Base-by-base conservation (phyloP, 2,797 vertebrate species). In the Enoplosus armatus region DNA sequence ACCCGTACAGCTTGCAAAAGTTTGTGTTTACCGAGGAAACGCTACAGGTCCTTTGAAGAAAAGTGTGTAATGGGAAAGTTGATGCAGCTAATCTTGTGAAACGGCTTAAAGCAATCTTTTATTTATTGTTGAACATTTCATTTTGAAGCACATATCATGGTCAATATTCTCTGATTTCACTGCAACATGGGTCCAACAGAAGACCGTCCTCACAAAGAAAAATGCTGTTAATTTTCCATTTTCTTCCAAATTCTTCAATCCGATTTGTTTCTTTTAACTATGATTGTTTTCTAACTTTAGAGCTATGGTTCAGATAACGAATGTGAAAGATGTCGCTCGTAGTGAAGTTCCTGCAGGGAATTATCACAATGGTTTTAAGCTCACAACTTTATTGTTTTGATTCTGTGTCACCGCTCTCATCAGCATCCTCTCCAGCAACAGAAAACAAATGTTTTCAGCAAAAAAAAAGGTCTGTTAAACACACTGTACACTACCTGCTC, bases 1-100 rank as follows among this genome's bases (percentile, higher is more conserved):
- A 11, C 27, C 24, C 14, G 0, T 3, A 58, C 22, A 8, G 20
- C 20, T 59, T 6, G 22, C 3, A 12, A 35, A 55, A 22, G 11
- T 27, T 27, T 65, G 14, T 45, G 29, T 55, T 39, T 60, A 58
- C 45, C 47, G 9, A 67, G 1, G 18, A 67, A 79, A 72, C 8
- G 50, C 11, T 6, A 1, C 3, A 29, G 12, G 3, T 33, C 6
- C 14, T n/a, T 24, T 24, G 5, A 37, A 22, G 14, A 27, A 41
- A 20, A 3, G 2, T 74, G 24, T 51, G n/a, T 48, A 50, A 31
- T 20, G 43, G 45, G 27, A 43, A 35, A 51, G 24, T 31, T n/a
- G 22, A 51, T 56, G 33, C 18, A 8, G 31, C 39, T 48, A 6
- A 66, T 61, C 24, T 29, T 70, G 39, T 33, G 14, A 27, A 50